phyloP scores from a whole-genome alignment of 2,113 vertebrate genomes.

The Pluvianellus socialis region DNA sequence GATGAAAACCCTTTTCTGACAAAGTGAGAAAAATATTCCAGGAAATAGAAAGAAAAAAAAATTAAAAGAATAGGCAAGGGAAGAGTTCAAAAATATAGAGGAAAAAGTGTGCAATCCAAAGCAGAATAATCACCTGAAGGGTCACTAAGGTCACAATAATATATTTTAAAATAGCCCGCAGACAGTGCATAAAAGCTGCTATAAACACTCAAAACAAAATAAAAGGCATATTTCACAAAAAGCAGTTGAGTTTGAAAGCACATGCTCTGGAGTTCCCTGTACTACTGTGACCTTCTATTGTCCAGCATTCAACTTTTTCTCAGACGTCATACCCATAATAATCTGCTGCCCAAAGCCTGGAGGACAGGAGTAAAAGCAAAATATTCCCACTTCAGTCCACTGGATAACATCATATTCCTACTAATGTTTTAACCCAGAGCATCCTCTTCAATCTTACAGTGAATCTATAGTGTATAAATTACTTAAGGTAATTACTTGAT shows the following conservation, averaged over 20 bases:
- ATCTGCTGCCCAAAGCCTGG: background rate
- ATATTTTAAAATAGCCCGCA: slow-evolving; percentile 17
- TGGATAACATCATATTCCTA: background rate
- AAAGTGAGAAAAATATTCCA: background rate
- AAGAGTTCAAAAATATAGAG: background rate
- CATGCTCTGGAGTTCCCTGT: background rate
- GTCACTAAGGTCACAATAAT: background rate
- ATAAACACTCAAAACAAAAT: slow-evolving; percentile 39
- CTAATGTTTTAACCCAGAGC: background rate
- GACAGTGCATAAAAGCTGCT: background rate
- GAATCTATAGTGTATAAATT: background rate
- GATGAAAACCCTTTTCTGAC: background rate
- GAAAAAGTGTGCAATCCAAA: background rate
- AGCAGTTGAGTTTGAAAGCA: background rate
- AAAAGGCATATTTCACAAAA: slow-evolving; percentile 13
- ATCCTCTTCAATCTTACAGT: background rate
- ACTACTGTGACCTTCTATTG: background rate
- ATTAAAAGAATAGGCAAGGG: background rate
- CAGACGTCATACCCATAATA: background rate
- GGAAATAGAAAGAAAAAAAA: background rate
- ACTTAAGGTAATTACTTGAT: background rate
- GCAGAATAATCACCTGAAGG: background rate
- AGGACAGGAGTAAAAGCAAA: background rate
- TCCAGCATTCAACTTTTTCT: background rate
- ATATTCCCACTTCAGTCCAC: background rate